Base-by-base conservation (phyloP, 1,140 invertebrate genomes). In the Pantala flavescens region DNA sequence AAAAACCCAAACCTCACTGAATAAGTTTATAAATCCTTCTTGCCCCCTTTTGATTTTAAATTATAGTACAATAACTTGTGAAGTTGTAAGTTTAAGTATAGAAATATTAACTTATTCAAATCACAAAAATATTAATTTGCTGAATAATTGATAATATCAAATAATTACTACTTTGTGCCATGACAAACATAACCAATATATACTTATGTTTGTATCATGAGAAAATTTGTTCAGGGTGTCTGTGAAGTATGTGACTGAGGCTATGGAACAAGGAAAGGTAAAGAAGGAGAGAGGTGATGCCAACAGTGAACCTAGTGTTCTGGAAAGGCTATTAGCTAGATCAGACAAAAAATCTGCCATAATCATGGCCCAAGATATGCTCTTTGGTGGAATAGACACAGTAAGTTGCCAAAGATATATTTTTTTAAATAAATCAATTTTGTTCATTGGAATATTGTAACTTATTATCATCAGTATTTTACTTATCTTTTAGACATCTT, bases 341-440 rank as follows among this genome's bases (percentile, higher is more conserved):
- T 21, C 71, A 21, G 55, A 75, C 24, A 21, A 43, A 7, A 71
- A 74, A 23, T 71, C 55, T 16, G 75, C 75, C 12, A 24, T 16
- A 28, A 63, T 73, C 0, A 80, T 84, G 75, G 79, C 84, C 21
- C 76, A 79, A 23, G 84, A 85, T 76, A 80, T 83, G 74, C 78
- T 85, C 24, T 73, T 84, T n/a, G 84, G 82, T 10, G 84, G 84
- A 43, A 80, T 84, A 70, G 84, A 85, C 76, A 85, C 84, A 23
- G 80, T 81, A 76, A 78, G 77, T 75, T 42, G 12, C 3, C 49
- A 63, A 19, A 63, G 14, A 14, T 63, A 14, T 63, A 63, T 63
- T 19, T 3, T 11, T 49, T 49, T 16, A 49, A 9, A 49, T 16
- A 49, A 9, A 49, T 16, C 3, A 63, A 63, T 21, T 19, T 63